A percentile compares a stretch with the other conserved stretches of the same genome.
Conservation (phyloP, 1,140 invertebrate genomes). For the Caerostris darwini region DNA sequence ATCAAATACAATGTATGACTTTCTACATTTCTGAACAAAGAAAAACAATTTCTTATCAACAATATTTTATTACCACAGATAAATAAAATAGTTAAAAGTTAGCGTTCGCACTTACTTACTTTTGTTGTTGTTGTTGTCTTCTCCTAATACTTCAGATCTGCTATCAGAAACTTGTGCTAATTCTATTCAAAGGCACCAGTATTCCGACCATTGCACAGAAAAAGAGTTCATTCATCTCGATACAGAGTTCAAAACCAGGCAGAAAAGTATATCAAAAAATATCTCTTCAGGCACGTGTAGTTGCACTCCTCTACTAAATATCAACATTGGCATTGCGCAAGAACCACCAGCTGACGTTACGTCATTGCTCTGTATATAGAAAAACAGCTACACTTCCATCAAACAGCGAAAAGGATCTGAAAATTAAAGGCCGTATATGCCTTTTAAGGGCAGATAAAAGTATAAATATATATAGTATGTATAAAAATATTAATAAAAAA, state of each 20-base stretch:
- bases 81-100: too few species aligned
- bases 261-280: not conserved
- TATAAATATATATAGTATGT: too few species aligned
- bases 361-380: not conserved
- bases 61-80: too few species aligned
- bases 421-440: not conserved
- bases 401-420: not conserved
- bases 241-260: slow-evolving; percentile 1
- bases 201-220: not conserved
- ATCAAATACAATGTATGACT: too few species aligned
- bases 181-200: not conserved
- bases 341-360: not conserved
- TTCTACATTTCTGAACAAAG: too few species aligned
- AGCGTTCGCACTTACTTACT: too few species aligned
- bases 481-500: not conserved
- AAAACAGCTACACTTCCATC: not conserved
- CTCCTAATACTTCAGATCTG: not conserved
- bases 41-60: too few species aligned
- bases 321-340: slow-evolving; percentile 5
- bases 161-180: not conserved
- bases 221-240: slow-evolving; percentile 29
- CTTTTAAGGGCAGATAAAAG: not conserved
- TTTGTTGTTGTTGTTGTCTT: not conserved
- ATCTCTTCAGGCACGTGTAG: slow-evolving; percentile 27
- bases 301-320: slow-evolving; percentile 17